A percentile compares a stretch with the other conserved stretches of the same genome.
Evolutionary conservation across 2,113 vertebrate genomes (phyloP).

Genomic region (Sylvilagus bachmani): DNA sequence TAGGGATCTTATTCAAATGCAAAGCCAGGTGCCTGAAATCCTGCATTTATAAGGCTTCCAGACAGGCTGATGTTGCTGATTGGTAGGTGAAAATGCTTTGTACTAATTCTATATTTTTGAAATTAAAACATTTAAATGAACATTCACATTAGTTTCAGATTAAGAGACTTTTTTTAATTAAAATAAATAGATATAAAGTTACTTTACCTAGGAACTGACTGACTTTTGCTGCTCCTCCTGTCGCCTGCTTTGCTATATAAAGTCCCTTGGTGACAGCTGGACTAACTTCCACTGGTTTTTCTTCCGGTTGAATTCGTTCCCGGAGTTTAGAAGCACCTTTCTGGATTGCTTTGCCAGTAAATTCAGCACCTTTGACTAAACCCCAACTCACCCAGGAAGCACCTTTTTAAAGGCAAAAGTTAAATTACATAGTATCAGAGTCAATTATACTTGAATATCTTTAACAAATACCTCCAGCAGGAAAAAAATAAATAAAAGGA

Average conservation of each 20-base stretch:
- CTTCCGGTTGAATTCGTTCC: slow-evolving; percentile 97
- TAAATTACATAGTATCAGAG: neutral
- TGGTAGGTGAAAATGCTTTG: neutral
- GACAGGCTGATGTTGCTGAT: neutral
- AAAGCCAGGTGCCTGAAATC: neutral
- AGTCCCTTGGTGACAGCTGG: slow-evolving; percentile 95
- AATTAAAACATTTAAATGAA: neutral
- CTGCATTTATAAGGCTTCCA: neutral
- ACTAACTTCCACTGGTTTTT: slow-evolving; percentile 94
- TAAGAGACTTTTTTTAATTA: neutral
- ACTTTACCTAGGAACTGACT: slow-evolving; percentile 97
- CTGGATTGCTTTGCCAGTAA: slow-evolving; percentile 97
- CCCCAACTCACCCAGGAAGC: slow-evolving; percentile 99
- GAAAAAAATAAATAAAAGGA: neutral
- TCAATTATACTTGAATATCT: neutral
- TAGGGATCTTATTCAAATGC: neutral
- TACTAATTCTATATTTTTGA: neutral
- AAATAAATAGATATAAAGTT: neutral
- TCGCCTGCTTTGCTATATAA: slow-evolving; percentile 97
- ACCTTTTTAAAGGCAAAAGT: slow-evolving; percentile 88
- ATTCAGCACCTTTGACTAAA: slow-evolving; percentile 97
- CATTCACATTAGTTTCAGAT: neutral
- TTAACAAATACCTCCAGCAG: neutral
- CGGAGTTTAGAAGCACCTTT: slow-evolving; percentile 96
- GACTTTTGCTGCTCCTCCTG: slow-evolving; percentile 97